These are phyloP conservation scores for Pollenia angustigena DNA, from an alignment of 2,888 invertebrate species.

Conservation along the genomic window DNA sequence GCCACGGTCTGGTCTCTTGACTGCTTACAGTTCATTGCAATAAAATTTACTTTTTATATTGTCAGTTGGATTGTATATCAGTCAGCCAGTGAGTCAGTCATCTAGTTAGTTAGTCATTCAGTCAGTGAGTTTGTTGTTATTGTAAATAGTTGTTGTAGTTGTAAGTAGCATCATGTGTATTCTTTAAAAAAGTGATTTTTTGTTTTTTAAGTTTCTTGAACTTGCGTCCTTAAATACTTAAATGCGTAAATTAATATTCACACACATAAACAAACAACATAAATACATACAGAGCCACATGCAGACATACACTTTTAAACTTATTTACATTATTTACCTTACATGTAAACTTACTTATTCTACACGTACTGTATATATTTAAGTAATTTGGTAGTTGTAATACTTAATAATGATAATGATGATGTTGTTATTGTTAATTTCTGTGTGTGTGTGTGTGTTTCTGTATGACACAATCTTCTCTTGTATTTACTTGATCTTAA, in stretches of 20 bases:
- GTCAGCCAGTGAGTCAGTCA: slow-evolving; percentile 20
- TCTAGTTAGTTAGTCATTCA: slow-evolving; percentile 12
- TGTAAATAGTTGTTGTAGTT: slow-evolving; percentile 72
- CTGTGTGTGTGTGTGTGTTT: slow-evolving; percentile 17
- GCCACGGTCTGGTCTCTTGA: neutral
- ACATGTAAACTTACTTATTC: slow-evolving; percentile 21
- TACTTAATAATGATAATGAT: slow-evolving; percentile 22
- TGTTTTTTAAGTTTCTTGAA: slow-evolving; percentile 79
- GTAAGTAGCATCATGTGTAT: neutral
- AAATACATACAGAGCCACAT: neutral
- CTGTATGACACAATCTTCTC: slow-evolving; percentile 16
- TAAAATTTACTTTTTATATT: slow-evolving; percentile 37
- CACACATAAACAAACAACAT: slow-evolving; percentile 10
- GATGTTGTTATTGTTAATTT: slow-evolving; percentile 17
- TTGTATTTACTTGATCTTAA: slow-evolving; percentile 61
- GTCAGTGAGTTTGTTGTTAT: slow-evolving; percentile 54
- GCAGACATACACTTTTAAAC: neutral
- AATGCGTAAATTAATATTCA: slow-evolving; percentile 47
- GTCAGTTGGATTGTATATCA: slow-evolving; percentile 20
- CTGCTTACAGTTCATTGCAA: slow-evolving; percentile 32
- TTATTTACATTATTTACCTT: slow-evolving; percentile 44
- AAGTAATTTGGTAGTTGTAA: slow-evolving; percentile 22
- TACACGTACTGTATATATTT: neutral
- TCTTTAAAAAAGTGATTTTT: slow-evolving; percentile 4
- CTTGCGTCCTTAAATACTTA: slow-evolving; percentile 80